Evolutionary conservation across 23 tunicate species (phyloP).

Genomic region (Ciona savignyi): DNA sequence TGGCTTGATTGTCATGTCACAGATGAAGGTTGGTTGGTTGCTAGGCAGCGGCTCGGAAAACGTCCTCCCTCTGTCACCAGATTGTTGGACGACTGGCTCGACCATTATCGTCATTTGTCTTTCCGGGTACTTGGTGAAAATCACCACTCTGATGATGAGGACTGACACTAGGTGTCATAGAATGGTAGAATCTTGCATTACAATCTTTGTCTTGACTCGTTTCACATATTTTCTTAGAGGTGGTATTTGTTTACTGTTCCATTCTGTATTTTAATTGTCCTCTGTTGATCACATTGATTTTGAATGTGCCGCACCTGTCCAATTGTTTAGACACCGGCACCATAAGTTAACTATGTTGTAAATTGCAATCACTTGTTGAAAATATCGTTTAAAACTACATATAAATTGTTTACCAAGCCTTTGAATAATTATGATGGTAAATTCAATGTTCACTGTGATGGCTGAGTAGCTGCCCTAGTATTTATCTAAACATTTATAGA

Average conservation of each 20-base stretch:
- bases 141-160: conserved; percentile 73
- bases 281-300: too few species aligned
- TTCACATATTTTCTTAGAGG: background rate
- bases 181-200: too few species aligned
- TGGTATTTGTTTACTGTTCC: background rate
- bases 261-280: background rate
- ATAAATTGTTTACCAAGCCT: too few species aligned
- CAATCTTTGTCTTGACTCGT: too few species aligned
- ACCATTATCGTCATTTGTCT: conserved; percentile 80
- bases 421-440: too few species aligned
- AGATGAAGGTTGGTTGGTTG: conserved; percentile 55
- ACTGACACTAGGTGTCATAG: too few species aligned
- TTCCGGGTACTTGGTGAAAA: conserved; percentile 66
- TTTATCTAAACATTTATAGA: background rate
- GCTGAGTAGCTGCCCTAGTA: background rate
- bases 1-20: conserved; percentile 90
- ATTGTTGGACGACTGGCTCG: conserved; percentile 87
- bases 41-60: conserved; percentile 74
- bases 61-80: conserved; percentile 84
- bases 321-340: too few species aligned
- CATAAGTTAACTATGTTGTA: too few species aligned
- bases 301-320: too few species aligned
- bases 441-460: background rate
- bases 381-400: too few species aligned
- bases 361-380: too few species aligned